Evolutionary conservation across 1,140 invertebrate genomes (phyloP).

Genomic region (Bombus consobrinus): DNA sequence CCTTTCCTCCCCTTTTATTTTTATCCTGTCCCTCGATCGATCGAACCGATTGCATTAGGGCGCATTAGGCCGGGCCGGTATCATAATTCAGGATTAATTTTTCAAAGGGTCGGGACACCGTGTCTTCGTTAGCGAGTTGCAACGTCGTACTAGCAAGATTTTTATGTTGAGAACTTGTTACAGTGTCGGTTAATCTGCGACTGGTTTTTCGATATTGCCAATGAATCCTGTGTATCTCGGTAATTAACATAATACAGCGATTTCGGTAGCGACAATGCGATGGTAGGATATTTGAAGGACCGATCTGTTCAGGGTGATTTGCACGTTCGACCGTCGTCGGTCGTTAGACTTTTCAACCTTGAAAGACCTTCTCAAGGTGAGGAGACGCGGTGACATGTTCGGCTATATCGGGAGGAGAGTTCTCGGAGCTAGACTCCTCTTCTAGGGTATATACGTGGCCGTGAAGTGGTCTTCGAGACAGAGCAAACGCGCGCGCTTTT

Average conservation of each 20-base stretch:
- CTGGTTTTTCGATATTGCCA: not conserved
- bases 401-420: conserved; percentile 68
- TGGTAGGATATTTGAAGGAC: not conserved
- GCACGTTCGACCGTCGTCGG: conserved; percentile 30
- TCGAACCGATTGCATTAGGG: conserved; percentile 47
- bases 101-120: not conserved
- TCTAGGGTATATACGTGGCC: conserved; percentile 62
- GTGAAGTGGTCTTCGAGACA: conserved; percentile 69
- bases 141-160: not conserved
- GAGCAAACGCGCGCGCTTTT: conserved; percentile 63
- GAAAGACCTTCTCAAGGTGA: conserved; percentile 74
- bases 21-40: not conserved
- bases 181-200: not conserved
- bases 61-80: conserved; percentile 53
- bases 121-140: conserved; percentile 26
- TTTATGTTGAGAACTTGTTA: not conserved
- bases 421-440: conserved; percentile 69
- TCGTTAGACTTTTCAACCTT: conserved; percentile 66
- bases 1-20: not conserved
- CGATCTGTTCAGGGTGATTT: not conserved
- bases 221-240: not conserved
- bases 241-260: conserved; percentile 5
- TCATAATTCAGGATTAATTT: conserved; percentile 63
- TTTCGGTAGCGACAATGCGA: not conserved
- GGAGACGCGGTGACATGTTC: conserved; percentile 52